Conservation (phyloP, 2,888 invertebrate species). For the Phyllotreta cruciferae region DNA sequence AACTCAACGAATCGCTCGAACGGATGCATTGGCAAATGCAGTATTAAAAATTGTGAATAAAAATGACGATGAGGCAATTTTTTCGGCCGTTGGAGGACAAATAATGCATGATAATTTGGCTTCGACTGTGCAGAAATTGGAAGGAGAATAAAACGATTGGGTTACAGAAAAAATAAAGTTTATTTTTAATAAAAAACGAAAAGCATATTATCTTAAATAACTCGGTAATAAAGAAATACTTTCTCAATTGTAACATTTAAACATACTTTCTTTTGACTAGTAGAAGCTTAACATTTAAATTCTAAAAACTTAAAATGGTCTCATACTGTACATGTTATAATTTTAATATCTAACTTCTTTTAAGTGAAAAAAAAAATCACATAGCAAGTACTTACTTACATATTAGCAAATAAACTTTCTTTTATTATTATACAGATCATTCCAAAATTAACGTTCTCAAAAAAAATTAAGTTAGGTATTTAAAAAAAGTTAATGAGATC, state of each 20-base stretch:
- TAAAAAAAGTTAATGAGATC: too few relatives aligned
- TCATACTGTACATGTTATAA: conserved; percentile 53
- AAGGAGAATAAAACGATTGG: not conserved
- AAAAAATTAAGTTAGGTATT: too few relatives aligned
- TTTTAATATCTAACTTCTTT: conserved; percentile 43
- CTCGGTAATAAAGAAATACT: conserved; percentile 56
- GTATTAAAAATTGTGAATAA: too few relatives aligned
- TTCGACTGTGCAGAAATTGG: too few relatives aligned
- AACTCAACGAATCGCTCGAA: too few relatives aligned
- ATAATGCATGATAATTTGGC: too few relatives aligned
- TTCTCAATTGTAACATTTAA: conserved; percentile 52
- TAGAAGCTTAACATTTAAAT: conserved; percentile 56
- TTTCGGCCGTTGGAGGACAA: too few relatives aligned
- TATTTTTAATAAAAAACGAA: conserved; percentile 58
- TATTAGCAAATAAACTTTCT: conserved; percentile 41
- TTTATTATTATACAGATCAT: conserved; percentile 2
- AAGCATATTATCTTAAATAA: conserved; percentile 55
- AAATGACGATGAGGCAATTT: too few relatives aligned
- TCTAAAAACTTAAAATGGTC: conserved; percentile 56
- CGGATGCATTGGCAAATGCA: too few relatives aligned
- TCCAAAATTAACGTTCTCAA: not conserved
- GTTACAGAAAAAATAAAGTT: conserved; percentile 58
- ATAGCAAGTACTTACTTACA: conserved; percentile 52
- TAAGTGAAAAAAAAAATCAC: conserved; percentile 55
- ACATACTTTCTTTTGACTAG: conserved; percentile 57